Evolutionary conservation across 30 jellyfish, hydroid and myxozoan genomes (phyloP), one percentile per base, ranked within the genome.

Genomic region (Haliclystus octoradiatus): DNA sequence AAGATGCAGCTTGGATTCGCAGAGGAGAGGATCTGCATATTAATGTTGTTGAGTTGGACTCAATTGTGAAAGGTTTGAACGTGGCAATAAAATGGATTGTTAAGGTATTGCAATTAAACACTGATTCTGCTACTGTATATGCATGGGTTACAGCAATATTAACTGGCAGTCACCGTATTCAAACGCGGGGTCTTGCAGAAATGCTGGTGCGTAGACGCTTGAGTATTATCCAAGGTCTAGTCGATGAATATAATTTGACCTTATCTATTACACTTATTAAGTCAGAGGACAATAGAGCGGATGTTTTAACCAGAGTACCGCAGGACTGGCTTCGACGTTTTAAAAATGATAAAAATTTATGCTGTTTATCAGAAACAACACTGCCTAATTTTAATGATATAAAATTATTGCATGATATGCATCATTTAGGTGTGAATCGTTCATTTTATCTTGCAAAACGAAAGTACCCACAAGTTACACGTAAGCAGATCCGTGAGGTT

Each of bases 261-360:
- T 57, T 71, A 22, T 13, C 52, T 13, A 50, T 71, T 29, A 73
- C 26, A 4, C 28, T 49, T 14, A 74, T 71, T n/a, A 52, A 57
- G n/a, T 71, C 81, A 22, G 81, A 26, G 33, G 76, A 49, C 32
- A 71, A 71, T 29, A 52, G 26, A 24, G 74, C 74, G 50, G 81
- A 71, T n/a, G n/a, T n/a, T n/a, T n/a, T n/a, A n/a, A n/a, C n/a
- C n/a, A n/a, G n/a, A n/a, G n/a, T n/a, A n/a, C n/a, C n/a, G n/a
- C n/a, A n/a, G n/a, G n/a, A n/a, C n/a, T n/a, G n/a, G n/a, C n/a
- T n/a, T n/a, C n/a, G n/a, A n/a, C n/a, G n/a, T n/a, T n/a, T n/a
- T n/a, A n/a, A n/a, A n/a, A n/a, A n/a, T n/a, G n/a, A n/a, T n/a
- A n/a, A n/a, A n/a, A n/a, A n/a, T n/a, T n/a, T n/a, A n/a, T n/a